Conservation (phyloP, 2,797 vertebrate genomes). For the Phalloptychus januarius region DNA sequence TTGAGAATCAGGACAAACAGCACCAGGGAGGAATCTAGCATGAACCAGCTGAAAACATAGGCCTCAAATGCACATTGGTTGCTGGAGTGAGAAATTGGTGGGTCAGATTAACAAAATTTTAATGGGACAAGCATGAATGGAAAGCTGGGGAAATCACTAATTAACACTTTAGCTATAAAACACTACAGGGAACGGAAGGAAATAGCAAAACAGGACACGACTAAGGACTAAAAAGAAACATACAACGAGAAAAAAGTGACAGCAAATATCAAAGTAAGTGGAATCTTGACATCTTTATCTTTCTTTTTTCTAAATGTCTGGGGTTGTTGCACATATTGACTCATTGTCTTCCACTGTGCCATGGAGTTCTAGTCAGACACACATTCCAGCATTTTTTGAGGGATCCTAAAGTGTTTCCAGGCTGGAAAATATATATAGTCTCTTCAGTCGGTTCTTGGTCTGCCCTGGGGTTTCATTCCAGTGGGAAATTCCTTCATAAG, state of each 20-base stretch:
- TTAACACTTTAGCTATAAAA: background rate
- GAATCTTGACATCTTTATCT: background rate
- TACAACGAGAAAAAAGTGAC: background rate
- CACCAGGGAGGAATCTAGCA: background rate
- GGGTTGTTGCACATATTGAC: background rate
- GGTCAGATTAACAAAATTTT: background rate
- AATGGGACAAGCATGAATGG: background rate
- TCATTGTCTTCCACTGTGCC: too few species aligned
- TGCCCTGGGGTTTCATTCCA: too few species aligned
- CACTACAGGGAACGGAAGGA: background rate
- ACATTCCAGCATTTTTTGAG: background rate
- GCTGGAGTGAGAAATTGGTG: background rate
- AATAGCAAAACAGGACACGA: background rate
- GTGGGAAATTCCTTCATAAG: too few species aligned
- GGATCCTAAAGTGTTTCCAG: too few species aligned
- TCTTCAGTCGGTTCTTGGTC: too few species aligned
- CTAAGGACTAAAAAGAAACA: background rate
- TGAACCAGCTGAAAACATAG: background rate
- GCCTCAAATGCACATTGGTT: background rate
- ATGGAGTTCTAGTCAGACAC: too few species aligned
- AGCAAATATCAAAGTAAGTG: background rate
- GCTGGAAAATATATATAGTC: too few species aligned
- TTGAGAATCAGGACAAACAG: background rate
- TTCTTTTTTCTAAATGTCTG: background rate
- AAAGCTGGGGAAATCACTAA: background rate